These are phyloP conservation scores for Aplidium turbinatum DNA, from an alignment of 23 tunicate species.

Conservation along the genomic window DNA sequence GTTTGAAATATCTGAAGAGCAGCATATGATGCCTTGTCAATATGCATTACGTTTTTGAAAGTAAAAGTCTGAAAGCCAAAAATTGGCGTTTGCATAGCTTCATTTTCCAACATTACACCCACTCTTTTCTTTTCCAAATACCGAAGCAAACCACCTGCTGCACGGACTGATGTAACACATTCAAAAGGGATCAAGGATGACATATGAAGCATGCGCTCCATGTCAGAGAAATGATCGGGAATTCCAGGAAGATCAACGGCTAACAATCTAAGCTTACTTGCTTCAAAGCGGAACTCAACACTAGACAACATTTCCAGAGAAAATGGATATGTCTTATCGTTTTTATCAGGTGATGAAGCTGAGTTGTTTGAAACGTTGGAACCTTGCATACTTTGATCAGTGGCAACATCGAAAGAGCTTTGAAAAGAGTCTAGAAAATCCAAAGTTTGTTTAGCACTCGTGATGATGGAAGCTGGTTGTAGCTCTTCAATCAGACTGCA, in stretches of 20 bases:
- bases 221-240: constrained; percentile 57
- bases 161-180: constrained; percentile 46
- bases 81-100: constrained; percentile 59
- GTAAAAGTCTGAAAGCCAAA: constrained; percentile 48
- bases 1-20: constrained; percentile 71
- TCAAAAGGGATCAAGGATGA: constrained; percentile 67
- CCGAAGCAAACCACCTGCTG: constrained; percentile 71
- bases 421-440: constrained; percentile 32
- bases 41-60: constrained; percentile 40
- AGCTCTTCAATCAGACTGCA: constrained; percentile 56
- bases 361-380: too few relatives aligned
- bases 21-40: constrained; percentile 60
- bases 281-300: constrained; percentile 52
- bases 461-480: constrained; percentile 46
- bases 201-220: constrained; percentile 51
- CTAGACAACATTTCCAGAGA: constrained; percentile 60
- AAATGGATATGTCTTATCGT: too few relatives aligned
- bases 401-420: too few relatives aligned
- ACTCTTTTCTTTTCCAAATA: constrained; percentile 74
- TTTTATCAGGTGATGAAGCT: too few relatives aligned
- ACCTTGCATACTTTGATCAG: too few relatives aligned
- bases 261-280: constrained; percentile 55
- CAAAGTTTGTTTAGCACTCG: constrained; percentile 77
- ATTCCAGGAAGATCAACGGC: constrained; percentile 55
- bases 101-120: constrained; percentile 60